A percentile compares a stretch with the other conserved stretches of the same genome.
Conservation (phyloP, 2,888 invertebrate species). For the Melanargia galathea region DNA sequence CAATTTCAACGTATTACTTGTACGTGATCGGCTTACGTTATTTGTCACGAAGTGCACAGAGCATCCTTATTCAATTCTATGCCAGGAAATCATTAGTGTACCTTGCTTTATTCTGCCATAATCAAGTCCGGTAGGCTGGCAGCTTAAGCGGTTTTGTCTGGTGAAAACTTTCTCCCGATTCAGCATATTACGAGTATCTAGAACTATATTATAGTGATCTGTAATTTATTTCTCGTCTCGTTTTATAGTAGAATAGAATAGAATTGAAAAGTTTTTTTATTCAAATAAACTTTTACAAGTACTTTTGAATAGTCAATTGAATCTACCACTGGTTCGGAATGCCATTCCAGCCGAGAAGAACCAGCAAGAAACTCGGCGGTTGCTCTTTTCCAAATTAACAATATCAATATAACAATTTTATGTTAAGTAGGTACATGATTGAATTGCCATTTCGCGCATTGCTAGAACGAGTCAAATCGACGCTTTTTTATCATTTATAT, state of each 20-base stretch:
- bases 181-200: background rate
- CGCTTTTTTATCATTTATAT: no score
- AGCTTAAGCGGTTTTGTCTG: slow-evolving; percentile 19
- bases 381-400: no score
- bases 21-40: slow-evolving; percentile 50
- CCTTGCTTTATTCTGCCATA: slow-evolving; percentile 46
- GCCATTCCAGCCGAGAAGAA: no score
- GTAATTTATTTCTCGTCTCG: background rate
- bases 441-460: no score
- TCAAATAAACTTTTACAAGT: no score
- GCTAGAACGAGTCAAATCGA: no score
- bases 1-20: slow-evolving; percentile 24
- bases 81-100: slow-evolving; percentile 56
- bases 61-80: slow-evolving; percentile 47
- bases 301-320: no score
- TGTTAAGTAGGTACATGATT: no score
- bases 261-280: no score
- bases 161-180: slow-evolving; percentile 2
- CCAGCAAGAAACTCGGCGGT: no score
- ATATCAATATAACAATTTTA: no score
- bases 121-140: slow-evolving; percentile 32
- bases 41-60: slow-evolving; percentile 46
- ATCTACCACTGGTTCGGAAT: no score
- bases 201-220: slow-evolving; percentile 2
- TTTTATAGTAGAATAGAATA: background rate